Evolutionary conservation across 2,797 vertebrate species (phyloP).

Genomic region (Manis pentadactyla): DNA sequence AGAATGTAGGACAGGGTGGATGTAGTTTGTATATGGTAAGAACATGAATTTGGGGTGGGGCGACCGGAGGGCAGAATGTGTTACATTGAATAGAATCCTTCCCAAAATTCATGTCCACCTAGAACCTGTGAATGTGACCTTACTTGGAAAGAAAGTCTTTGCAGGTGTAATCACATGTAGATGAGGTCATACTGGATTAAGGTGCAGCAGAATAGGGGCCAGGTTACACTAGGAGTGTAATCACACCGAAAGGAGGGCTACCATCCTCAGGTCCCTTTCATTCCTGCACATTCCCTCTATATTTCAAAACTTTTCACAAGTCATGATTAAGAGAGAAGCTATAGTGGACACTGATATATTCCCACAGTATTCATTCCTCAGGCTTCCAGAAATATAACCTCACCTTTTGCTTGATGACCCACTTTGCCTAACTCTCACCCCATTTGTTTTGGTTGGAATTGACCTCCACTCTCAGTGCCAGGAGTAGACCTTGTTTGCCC

Average conservation of each 20-base stretch:
- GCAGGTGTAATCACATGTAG: background rate
- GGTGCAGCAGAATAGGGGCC: background rate
- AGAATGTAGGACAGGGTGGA: background rate
- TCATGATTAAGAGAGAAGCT: constrained; percentile 12
- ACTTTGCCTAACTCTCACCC: background rate
- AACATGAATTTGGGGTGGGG: background rate
- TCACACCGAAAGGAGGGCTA: background rate
- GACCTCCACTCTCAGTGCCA: background rate
- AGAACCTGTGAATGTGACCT: background rate
- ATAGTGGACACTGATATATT: background rate
- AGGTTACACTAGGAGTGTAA: too few species aligned
- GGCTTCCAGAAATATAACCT: background rate
- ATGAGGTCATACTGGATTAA: background rate
- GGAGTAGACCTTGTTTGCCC: background rate
- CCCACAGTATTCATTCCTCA: background rate
- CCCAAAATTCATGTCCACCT: background rate
- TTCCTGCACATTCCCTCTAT: background rate
- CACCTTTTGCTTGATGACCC: constrained; percentile 14
- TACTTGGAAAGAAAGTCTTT: background rate
- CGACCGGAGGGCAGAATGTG: background rate
- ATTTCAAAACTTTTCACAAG: background rate
- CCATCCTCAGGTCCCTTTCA: background rate
- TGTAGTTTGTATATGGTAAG: background rate
- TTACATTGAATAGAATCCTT: background rate
- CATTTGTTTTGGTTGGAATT: background rate